A percentile compares a stretch with the other conserved stretches of the same genome.
Evolutionary conservation across 2,113 vertebrate species (phyloP).

Genomic region (Macrotus californicus): DNA sequence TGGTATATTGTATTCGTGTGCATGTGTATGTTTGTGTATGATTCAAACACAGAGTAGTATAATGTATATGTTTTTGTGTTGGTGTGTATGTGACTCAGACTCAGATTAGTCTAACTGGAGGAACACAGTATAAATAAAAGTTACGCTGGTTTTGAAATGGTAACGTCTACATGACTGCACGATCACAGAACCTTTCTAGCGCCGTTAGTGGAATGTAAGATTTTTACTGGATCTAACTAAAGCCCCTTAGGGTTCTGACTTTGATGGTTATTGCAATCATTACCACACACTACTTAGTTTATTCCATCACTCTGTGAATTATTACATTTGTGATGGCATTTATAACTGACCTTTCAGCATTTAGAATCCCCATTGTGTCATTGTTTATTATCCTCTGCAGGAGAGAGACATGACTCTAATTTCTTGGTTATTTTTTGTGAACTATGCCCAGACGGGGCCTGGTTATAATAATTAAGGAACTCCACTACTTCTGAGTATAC

Average conservation of each 20-base stretch:
- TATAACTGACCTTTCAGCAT: constrained; percentile 6
- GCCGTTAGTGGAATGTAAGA: neutral
- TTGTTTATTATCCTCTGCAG: constrained; percentile 1
- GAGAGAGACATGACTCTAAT: neutral
- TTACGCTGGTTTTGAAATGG: neutral
- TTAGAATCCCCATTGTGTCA: neutral
- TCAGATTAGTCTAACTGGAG: neutral
- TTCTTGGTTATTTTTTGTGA: constrained; percentile 18
- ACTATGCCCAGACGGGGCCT: neutral
- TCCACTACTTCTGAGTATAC: neutral
- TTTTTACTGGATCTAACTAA: neutral
- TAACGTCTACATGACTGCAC: neutral
- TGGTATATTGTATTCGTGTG: neutral
- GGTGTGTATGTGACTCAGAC: neutral
- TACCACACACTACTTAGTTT: neutral
- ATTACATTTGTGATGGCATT: constrained; percentile 8
- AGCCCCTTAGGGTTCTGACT: neutral
- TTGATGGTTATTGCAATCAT: neutral
- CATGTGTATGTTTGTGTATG: neutral
- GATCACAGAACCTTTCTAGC: neutral
- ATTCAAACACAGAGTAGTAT: neutral
- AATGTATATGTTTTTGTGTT: neutral
- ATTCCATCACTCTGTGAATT: neutral
- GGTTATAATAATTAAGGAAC: neutral
- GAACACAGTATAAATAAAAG: neutral